Base-by-base conservation (phyloP, 2,888 invertebrate species). In the Stenolophus ochropezus region DNA sequence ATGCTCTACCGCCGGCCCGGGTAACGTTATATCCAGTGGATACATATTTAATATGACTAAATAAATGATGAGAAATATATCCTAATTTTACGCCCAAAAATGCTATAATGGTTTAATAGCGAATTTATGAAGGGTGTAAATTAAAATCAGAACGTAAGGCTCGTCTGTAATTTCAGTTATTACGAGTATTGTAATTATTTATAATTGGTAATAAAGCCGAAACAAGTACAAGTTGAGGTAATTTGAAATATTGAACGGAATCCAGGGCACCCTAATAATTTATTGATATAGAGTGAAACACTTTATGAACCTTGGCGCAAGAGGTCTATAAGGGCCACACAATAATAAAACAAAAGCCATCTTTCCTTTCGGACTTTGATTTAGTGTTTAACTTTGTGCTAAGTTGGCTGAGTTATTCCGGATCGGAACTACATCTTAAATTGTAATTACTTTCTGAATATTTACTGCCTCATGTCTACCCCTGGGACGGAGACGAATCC, bases 371-470 rank as follows among this genome's bases (percentile, higher is more conserved):
- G 80, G 80, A 80, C 80, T 80, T 80, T 80, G 80, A 80, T 80
- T 80, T 80, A 80, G 33, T 80, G 80, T 80, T 80, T 58, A 80
- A 80, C 80, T 80, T 80, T 73, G 73, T 73, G 73, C 80, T 69
- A 80, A 80, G 73, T 80, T 80, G 73, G 80, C 42, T 75, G 81
- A 84, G 83, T 84, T 85, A 83, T 84, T 83, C 83, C 83, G 77
- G 84, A 84, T 83, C 84, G 84, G 85, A 84, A 85, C 83, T 83
- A 84, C 85, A 85, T 85, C 85, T 86, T 86, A 86, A 86, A 86
- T 87, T 86, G 87, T 86, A 87, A 87, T 88, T 87, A 88, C 87
- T 86, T 86, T 85, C 86, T 86, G 88, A 87, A 88, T 88, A 88
- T 89, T 89, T 88, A 89, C 87, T 88, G 86, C 80, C 61, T 49